Conservation (phyloP, 2,888 invertebrate genomes). For the Leptopilina syphax region DNA sequence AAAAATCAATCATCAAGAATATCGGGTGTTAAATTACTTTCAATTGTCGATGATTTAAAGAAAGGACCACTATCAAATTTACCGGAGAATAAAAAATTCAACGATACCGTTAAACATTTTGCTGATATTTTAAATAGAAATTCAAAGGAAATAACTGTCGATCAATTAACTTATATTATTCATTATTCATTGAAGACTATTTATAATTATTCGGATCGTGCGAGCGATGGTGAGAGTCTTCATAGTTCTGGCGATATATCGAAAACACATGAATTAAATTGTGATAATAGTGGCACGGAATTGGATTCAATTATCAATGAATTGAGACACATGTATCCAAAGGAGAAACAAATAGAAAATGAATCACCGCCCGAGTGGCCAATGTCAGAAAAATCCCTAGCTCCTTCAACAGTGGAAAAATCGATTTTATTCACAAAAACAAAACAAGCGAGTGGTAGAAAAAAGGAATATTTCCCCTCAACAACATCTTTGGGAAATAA, state of each 20-base stretch:
- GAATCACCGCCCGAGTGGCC: slow-evolving; percentile 6
- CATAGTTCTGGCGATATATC: not conserved
- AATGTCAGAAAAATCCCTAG: not conserved
- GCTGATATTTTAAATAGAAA: slow-evolving; percentile 10
- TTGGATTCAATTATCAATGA: not conserved
- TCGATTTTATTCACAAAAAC: not conserved
- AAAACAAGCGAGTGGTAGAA: not conserved
- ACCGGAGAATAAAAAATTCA: not conserved
- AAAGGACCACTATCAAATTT: not conserved
- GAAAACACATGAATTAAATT: not conserved
- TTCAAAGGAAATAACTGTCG: not conserved
- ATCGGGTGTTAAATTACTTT: not conserved
- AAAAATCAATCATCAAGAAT: not conserved
- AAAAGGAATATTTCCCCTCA: slow-evolving; percentile 23
- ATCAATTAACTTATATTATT: not conserved
- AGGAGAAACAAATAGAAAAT: not conserved
- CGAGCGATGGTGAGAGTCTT: not conserved
- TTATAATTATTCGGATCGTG: slow-evolving; percentile 4
- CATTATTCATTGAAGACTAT: not conserved
- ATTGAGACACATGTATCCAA: not conserved
- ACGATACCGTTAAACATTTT: not conserved
- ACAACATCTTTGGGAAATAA: not conserved
- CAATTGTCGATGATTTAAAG: not conserved
- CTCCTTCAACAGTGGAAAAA: not conserved
- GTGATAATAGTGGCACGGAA: not conserved